Evolutionary conservation across 92 coral and sea anemone species (phyloP).

Genomic region (Bergia sp.): DNA sequence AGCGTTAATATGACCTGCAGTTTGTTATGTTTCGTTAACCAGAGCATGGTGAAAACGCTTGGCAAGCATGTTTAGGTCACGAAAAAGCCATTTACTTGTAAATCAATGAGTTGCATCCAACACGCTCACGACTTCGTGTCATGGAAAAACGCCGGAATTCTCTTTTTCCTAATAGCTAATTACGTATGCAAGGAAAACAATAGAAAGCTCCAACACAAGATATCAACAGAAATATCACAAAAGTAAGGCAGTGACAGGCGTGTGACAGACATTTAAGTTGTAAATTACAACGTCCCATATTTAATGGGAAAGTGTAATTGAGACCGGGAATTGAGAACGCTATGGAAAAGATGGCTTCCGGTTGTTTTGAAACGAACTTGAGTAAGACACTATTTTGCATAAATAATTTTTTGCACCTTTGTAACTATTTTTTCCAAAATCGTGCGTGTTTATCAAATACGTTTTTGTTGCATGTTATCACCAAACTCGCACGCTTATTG

Average conservation of each 20-base stretch:
- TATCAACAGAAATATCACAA: background rate
- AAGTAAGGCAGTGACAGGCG: background rate
- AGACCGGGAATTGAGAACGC: background rate
- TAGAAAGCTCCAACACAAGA: background rate
- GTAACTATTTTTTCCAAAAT: background rate
- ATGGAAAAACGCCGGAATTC: background rate
- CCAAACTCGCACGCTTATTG: slow-evolving; percentile 7
- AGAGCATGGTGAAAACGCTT: slow-evolving; percentile 8
- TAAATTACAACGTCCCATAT: background rate
- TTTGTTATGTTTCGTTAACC: background rate
- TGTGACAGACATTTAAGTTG: background rate
- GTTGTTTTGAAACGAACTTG: background rate
- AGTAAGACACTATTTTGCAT: slow-evolving; percentile 11
- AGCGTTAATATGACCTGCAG: slow-evolving; percentile 54
- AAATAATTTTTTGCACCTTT: slow-evolving; percentile 10
- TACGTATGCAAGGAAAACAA: slow-evolving; percentile 36
- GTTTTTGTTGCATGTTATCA: slow-evolving; percentile 18
- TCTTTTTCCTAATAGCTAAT: slow-evolving; percentile 27
- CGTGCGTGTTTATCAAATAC: slow-evolving; percentile 9
- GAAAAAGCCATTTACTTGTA: background rate
- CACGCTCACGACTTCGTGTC: background rate
- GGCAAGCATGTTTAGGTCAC: background rate
- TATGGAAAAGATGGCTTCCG: background rate
- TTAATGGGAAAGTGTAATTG: background rate
- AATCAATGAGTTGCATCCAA: background rate